Percentiles rank a stretch among this genome's conserved stretches.
phyloP scores from a whole-genome alignment of 2,888 invertebrate species.

The Amphipyra tragopoginis region DNA sequence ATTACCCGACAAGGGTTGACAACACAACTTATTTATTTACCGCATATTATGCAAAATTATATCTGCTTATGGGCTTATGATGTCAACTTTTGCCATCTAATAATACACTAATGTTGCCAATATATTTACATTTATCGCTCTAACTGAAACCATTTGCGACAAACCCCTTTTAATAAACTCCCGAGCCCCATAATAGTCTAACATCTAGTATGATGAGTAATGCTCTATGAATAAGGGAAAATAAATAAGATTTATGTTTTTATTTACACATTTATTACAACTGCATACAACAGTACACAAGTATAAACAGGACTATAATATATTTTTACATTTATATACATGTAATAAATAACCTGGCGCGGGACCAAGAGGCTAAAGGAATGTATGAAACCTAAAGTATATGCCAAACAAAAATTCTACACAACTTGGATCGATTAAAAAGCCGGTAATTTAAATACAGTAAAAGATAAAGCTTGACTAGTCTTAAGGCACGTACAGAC shows the following conservation, averaged over 20 bases:
- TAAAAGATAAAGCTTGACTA: constrained; percentile 61
- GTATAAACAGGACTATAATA: constrained; percentile 80
- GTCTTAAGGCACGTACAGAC: constrained; percentile 52
- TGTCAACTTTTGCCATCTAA: constrained; percentile 12
- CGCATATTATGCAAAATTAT: background rate
- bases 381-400: constrained; percentile 75
- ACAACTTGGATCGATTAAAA: constrained; percentile 28
- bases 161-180: constrained; percentile 44
- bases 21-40: background rate
- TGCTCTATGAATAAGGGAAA: constrained; percentile 33
- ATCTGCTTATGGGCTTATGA: background rate
- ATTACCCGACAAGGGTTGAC: background rate
- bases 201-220: constrained; percentile 1
- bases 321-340: constrained; percentile 82
- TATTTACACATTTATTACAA: constrained; percentile 88
- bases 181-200: constrained; percentile 1
- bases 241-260: constrained; percentile 60
- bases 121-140: constrained; percentile 50
- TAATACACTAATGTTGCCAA: constrained; percentile 15
- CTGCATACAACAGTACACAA: constrained; percentile 85
- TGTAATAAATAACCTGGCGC: constrained; percentile 66
- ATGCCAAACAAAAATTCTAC: constrained; percentile 35
- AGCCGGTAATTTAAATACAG: constrained; percentile 25
- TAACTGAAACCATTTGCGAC: constrained; percentile 36
- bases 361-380: constrained; percentile 75